phyloP scores from a whole-genome alignment of 2,797 vertebrate species.

The Eremophila alpestris region DNA sequence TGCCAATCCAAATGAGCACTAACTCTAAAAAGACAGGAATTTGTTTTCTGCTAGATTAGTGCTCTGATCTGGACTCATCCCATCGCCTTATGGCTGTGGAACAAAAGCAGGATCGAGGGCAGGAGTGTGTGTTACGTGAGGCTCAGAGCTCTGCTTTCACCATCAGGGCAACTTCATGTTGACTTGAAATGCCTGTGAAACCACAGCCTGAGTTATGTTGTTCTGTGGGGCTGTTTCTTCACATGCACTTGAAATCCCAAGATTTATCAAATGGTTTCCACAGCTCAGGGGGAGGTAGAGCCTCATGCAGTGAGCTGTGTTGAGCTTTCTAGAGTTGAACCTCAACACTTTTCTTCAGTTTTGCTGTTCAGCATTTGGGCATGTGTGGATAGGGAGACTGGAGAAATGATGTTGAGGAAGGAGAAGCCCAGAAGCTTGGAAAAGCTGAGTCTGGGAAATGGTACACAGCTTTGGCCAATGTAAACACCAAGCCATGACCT shows the following conservation, averaged over 20 bases:
- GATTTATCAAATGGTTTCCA: not conserved
- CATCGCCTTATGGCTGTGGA: not conserved
- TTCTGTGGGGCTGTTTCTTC: not conserved
- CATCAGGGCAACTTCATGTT: not conserved
- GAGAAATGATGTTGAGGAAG: not conserved
- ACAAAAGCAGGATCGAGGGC: not conserved
- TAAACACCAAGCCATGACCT: not conserved
- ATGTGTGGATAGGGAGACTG: fast-evolving
- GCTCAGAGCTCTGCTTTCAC: not conserved
- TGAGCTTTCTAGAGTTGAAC: not conserved
- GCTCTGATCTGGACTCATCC: constrained; percentile 22
- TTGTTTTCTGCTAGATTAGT: constrained; percentile 28
- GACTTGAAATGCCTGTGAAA: not conserved
- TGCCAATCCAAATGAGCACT: constrained; percentile 37
- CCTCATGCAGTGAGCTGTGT: not conserved
- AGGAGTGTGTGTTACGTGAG: not conserved
- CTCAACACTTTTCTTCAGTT: not conserved
- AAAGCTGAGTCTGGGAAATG: not conserved
- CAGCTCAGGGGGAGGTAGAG: not conserved
- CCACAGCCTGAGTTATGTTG: not conserved
- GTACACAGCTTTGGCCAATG: not conserved
- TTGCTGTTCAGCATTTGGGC: not conserved
- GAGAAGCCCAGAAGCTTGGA: not conserved
- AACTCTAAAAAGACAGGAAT: constrained; percentile 43
- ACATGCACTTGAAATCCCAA: not conserved